Evolutionary conservation across 2,797 vertebrate genomes (phyloP), one percentile per base, ranked within the genome.

Genomic region (Limnodromus scolopaceus): DNA sequence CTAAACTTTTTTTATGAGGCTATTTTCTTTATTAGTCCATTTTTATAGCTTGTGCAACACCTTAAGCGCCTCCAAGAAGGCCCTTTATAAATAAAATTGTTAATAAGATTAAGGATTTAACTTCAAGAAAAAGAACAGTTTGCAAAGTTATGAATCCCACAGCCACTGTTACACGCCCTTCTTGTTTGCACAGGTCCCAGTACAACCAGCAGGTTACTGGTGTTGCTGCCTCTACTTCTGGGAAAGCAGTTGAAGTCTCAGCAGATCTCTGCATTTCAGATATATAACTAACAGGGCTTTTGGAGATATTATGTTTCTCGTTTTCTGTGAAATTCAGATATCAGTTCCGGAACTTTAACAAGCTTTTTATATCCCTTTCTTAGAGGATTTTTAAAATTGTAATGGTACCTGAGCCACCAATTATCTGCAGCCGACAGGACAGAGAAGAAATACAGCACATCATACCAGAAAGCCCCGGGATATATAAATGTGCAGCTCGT

Each of bases 31-130:
- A 94, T 85, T 83, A 92, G 84, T 17, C 10, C 32, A 13, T 49
- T 87, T 94, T 83, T 92, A 94, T 63, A 86, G 54, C 76, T 84
- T 53, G 57, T 32, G 39, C 75, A 87, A 92, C 74, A 78, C 84
- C 84, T 81, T 45, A 72, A 89, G 81, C 4, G 2, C 36, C 69
- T 95, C 64, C 57, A 57, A 82, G 51, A 68, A 79, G 22, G 28
- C 34, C 65, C 48, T 85, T 89, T 34, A 75, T 75, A 92, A 85
- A 93, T 91, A 90, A 83, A 96, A 87, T 66, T 92, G 23, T 80
- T 92, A 89, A 74, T 81, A 90, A 89, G 39, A 63, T 84, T 80
- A 89, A 90, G 48, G 48, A 81, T 84, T 93, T 82, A 76, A 88
- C 74, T 84, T 78, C 63, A 93, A 80, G 53, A 32, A 68, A 87